Conservation (phyloP, 2,888 invertebrate genomes). For the Lasioglossum marginatum region DNA sequence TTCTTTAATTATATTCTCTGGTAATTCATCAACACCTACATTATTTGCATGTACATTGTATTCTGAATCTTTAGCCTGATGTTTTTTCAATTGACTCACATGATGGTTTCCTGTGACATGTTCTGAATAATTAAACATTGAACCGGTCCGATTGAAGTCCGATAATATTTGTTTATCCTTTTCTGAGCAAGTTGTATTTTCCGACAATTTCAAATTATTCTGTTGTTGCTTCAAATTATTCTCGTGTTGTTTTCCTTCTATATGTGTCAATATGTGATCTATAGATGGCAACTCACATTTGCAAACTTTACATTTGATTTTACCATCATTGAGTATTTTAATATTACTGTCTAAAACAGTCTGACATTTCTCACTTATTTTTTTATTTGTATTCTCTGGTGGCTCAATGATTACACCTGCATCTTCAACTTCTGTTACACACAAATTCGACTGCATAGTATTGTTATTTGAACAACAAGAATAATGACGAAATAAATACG, state of each 20-base stretch:
- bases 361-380: not conserved
- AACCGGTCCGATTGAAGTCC: too few species aligned
- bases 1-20: not conserved
- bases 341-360: not conserved
- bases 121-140: not conserved
- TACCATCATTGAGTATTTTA: not conserved
- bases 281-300: not conserved
- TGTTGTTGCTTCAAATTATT: not conserved
- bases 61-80: not conserved
- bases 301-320: slow-evolving; percentile 14
- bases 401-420: not conserved
- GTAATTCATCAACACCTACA: not conserved
- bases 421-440: not conserved
- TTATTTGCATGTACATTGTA: too few species aligned
- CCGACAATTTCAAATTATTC: not conserved
- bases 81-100: not conserved
- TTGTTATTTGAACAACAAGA: not conserved
- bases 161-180: not conserved
- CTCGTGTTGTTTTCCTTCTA: slow-evolving; percentile 11
- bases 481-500: not conserved
- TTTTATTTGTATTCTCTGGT: not conserved
- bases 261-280: slow-evolving; percentile 1
- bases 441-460: not conserved
- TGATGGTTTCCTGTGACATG: slow-evolving; percentile 21
- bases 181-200: not conserved